Evolutionary conservation across 2,797 vertebrate species (phyloP).

Genomic region (Eulemur coronatus): DNA sequence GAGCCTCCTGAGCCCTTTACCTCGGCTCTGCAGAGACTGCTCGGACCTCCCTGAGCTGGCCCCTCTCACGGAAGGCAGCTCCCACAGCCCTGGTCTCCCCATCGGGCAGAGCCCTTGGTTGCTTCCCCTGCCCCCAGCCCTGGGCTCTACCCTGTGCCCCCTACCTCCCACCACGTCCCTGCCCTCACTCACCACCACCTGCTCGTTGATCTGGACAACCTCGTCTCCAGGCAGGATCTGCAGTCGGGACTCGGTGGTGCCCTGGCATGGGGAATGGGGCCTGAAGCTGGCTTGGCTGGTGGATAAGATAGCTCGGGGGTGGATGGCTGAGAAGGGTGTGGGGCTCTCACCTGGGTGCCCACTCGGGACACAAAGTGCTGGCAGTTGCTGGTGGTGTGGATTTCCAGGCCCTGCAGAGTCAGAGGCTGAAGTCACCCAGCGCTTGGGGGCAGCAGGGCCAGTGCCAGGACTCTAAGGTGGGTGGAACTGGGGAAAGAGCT

Average conservation of each 20-base stretch:
- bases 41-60: background rate
- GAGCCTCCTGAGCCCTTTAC: background rate
- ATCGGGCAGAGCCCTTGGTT: background rate
- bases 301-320: background rate
- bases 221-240: slow-evolving; percentile 93
- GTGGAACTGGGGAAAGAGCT: background rate
- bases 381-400: slow-evolving; percentile 90
- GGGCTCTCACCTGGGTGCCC: slow-evolving; percentile 84
- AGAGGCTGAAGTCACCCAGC: background rate
- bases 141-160: background rate
- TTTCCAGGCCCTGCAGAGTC: slow-evolving; percentile 89
- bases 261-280: slow-evolving; percentile 79
- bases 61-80: background rate
- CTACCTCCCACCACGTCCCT: background rate
- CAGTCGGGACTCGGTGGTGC: slow-evolving; percentile 77
- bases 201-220: slow-evolving; percentile 94
- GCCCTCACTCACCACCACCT: slow-evolving; percentile 93
- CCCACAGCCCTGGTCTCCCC: background rate
- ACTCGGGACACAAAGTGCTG: slow-evolving; percentile 92
- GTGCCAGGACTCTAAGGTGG: background rate
- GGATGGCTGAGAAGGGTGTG: background rate
- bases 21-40: background rate
- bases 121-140: background rate
- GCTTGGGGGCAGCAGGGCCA: background rate
- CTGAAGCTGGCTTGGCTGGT: background rate